phyloP scores from a whole-genome alignment of 2,113 vertebrate species.

The Lepus europaeus region DNA sequence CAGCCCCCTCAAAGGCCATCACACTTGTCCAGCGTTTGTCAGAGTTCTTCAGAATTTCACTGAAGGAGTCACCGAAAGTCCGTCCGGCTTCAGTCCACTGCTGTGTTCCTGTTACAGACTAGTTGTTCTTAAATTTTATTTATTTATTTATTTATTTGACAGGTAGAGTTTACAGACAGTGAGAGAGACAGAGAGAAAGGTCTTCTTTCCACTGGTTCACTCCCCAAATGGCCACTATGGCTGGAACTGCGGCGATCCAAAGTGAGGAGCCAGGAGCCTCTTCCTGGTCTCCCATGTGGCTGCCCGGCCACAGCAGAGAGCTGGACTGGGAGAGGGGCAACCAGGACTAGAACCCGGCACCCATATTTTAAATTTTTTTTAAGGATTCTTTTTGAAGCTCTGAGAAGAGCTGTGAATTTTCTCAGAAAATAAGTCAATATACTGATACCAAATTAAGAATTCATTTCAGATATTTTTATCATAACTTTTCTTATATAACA shows the following conservation, averaged over 20 bases:
- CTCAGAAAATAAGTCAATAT: neutral
- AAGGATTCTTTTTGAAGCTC: conserved; percentile 24
- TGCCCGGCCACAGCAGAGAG: no score
- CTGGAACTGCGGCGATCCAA: no score
- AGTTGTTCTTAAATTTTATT: neutral
- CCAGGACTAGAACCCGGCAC: no score
- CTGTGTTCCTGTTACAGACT: neutral
- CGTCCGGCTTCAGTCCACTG: neutral
- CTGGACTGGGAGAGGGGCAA: no score
- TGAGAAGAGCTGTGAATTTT: neutral
- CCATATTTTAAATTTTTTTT: no score
- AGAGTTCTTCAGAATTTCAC: neutral
- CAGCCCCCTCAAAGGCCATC: neutral
- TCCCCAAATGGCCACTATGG: no score
- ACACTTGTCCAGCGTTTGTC: neutral
- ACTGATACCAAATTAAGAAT: neutral
- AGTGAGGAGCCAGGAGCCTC: no score
- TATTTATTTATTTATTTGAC: no score
- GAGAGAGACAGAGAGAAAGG: no score
- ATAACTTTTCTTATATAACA: conserved; percentile 8
- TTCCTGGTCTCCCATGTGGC: no score
- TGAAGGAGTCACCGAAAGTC: neutral
- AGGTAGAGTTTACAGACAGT: no score
- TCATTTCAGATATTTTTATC: neutral
- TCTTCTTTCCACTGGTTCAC: no score